A percentile compares a stretch with the other conserved stretches of the same genome.
These are phyloP conservation scores for Galeruca laticollis DNA, from an alignment of 2,888 invertebrate genomes.

Conservation along the genomic window DNA sequence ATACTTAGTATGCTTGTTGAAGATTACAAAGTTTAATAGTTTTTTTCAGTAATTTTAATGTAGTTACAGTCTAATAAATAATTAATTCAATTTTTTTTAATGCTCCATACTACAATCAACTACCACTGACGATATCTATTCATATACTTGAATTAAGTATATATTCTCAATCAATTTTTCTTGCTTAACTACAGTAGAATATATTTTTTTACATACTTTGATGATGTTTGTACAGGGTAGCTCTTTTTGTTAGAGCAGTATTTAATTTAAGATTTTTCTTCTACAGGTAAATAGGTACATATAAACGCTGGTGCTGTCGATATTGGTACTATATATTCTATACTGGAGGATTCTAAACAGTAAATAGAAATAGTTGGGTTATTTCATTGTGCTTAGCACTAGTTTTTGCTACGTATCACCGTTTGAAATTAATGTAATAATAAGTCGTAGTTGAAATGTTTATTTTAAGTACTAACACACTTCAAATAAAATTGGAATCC, in stretches of 20 bases:
- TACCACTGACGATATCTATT: background rate
- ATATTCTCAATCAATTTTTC: background rate
- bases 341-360: background rate
- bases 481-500: background rate
- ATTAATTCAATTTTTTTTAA: too few species aligned
- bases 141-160: background rate
- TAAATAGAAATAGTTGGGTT: background rate
- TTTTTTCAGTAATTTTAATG: background rate
- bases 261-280: constrained; percentile 37
- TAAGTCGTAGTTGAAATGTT: background rate
- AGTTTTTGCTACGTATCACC: background rate
- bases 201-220: constrained; percentile 40
- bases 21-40: constrained; percentile 4
- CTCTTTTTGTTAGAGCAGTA: constrained; percentile 54
- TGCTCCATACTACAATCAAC: background rate
- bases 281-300: constrained; percentile 5
- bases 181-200: constrained; percentile 15
- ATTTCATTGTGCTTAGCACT: background rate
- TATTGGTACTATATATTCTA: background rate
- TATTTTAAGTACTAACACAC: background rate
- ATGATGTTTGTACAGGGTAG: constrained; percentile 56
- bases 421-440: background rate
- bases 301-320: constrained; percentile 13
- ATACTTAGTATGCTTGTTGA: constrained; percentile 3
- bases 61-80: background rate